Evolutionary conservation across 2,797 vertebrate genomes (phyloP).

Genomic region (Aulostomus chinensis): DNA sequence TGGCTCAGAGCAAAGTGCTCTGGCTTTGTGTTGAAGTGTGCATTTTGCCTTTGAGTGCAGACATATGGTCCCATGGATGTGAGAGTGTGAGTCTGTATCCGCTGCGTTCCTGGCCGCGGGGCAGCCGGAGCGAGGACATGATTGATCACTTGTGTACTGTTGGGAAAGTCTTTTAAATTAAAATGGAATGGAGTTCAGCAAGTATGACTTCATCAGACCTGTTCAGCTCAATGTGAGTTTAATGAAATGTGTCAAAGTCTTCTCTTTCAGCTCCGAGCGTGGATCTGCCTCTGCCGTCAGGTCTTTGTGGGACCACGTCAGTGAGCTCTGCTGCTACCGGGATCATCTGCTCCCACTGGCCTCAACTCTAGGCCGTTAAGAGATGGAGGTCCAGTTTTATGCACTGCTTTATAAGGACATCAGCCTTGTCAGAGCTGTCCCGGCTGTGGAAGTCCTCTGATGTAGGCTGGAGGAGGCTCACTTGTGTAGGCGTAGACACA

Average conservation of each 20-base stretch:
- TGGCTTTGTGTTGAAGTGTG: slow-evolving; percentile 30
- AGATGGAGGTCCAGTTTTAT: slow-evolving; percentile 20
- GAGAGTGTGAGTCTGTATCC: slow-evolving; percentile 42
- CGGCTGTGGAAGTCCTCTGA: not conserved
- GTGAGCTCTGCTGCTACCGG: slow-evolving; percentile 27
- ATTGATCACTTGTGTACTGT: slow-evolving; percentile 76
- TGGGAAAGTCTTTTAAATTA: slow-evolving; percentile 66
- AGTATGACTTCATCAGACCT: slow-evolving; percentile 73
- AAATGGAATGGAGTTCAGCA: slow-evolving; percentile 56
- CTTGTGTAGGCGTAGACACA: too few relatives aligned
- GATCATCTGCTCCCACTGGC: slow-evolving; percentile 23
- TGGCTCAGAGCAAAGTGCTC: slow-evolving; percentile 4
- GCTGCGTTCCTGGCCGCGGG: slow-evolving; percentile 41
- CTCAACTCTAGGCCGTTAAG: slow-evolving; percentile 18
- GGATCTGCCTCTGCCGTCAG: slow-evolving; percentile 58
- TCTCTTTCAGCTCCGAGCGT: slow-evolving; percentile 47
- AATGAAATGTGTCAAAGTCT: slow-evolving; percentile 67
- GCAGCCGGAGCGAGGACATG: slow-evolving; percentile 43
- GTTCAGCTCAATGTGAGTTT: slow-evolving; percentile 58
- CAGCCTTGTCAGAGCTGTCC: slow-evolving; percentile 14
- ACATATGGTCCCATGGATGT: slow-evolving; percentile 49
- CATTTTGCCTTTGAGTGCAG: slow-evolving; percentile 37
- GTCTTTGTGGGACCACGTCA: slow-evolving; percentile 42
- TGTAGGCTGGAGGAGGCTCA: not conserved
- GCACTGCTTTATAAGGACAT: slow-evolving; percentile 9